Conservation (phyloP, 2,797 vertebrate species). For the Eleutherodactylus coqui region DNA sequence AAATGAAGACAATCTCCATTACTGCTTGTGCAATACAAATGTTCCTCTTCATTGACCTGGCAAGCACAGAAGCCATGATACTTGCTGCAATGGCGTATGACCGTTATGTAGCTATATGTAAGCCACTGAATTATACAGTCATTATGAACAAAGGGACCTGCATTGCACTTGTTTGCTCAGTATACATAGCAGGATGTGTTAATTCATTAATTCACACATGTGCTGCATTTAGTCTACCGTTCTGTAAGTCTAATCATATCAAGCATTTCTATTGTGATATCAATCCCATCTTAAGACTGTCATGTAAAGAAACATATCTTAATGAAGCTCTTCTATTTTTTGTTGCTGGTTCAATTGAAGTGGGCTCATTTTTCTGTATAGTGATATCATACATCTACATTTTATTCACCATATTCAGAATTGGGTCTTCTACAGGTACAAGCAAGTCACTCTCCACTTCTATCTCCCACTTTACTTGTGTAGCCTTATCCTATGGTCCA, state of each 20-base stretch:
- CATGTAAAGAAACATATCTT: background rate
- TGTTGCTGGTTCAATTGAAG: conserved; percentile 42
- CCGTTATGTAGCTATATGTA: background rate
- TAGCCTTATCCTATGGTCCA: conserved; percentile 36
- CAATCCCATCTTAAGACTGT: conserved; percentile 11
- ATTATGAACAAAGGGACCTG: background rate
- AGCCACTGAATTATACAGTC: background rate
- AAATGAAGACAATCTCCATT: conserved; percentile 32
- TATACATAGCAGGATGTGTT: background rate
- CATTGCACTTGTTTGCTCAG: background rate
- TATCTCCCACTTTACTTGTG: conserved; percentile 48
- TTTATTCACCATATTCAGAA: background rate
- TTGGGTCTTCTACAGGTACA: background rate
- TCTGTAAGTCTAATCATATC: conserved; percentile 3
- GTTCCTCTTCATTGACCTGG: background rate
- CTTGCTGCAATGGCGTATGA: conserved; percentile 54
- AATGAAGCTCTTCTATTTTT: conserved; percentile 24
- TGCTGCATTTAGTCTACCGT: background rate
- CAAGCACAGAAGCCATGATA: conserved; percentile 31
- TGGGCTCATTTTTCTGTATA: conserved; percentile 42
- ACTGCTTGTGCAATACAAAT: background rate
- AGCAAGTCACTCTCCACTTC: conserved; percentile 42
- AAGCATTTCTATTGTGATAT: conserved; percentile 46
- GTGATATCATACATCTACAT: conserved; percentile 36
- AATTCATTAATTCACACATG: background rate